These are phyloP conservation scores for Heliconius erato DNA, from an alignment of 2,888 invertebrate species.

Conservation along the genomic window DNA sequence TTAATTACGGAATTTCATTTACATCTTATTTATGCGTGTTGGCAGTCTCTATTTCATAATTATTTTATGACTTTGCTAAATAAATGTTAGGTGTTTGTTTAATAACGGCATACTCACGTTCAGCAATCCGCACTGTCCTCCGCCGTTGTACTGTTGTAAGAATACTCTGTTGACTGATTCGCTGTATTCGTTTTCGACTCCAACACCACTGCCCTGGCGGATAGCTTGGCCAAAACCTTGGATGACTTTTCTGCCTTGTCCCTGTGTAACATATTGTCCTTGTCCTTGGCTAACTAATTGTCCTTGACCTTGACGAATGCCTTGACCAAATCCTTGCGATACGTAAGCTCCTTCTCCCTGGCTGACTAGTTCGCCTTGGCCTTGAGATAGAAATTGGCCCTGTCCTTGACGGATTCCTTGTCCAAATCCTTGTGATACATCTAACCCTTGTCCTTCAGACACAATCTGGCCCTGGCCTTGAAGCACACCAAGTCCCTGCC, in stretches of 20 bases:
- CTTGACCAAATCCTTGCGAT: conserved; percentile 50
- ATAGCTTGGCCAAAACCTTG: conserved; percentile 53
- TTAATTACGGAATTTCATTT: neutral
- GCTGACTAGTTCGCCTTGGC: conserved; percentile 38
- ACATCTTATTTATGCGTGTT: neutral
- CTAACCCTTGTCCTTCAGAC: conserved; percentile 44
- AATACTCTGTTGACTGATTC: conserved; percentile 69
- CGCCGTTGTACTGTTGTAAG: conserved; percentile 66
- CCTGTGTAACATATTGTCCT: conserved; percentile 54
- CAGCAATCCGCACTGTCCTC: conserved; percentile 73
- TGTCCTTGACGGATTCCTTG: conserved; percentile 52
- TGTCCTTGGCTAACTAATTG: conserved; percentile 55
- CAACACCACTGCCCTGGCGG: conserved; percentile 58
- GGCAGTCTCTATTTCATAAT: neutral
- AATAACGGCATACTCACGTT: conserved; percentile 68
- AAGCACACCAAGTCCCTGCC: conserved; percentile 50
- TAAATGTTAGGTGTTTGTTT: neutral
- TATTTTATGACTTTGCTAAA: neutral
- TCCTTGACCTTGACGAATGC: conserved; percentile 56
- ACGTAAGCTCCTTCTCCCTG: conserved; percentile 49
- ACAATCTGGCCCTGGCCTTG: conserved; percentile 60
- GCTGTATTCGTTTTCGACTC: conserved; percentile 67
- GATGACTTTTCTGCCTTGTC: conserved; percentile 53
- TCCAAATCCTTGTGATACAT: conserved; percentile 58
- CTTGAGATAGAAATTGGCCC: conserved; percentile 22